Conservation (phyloP, 2,888 invertebrate species). For the Acheta domesticus region DNA sequence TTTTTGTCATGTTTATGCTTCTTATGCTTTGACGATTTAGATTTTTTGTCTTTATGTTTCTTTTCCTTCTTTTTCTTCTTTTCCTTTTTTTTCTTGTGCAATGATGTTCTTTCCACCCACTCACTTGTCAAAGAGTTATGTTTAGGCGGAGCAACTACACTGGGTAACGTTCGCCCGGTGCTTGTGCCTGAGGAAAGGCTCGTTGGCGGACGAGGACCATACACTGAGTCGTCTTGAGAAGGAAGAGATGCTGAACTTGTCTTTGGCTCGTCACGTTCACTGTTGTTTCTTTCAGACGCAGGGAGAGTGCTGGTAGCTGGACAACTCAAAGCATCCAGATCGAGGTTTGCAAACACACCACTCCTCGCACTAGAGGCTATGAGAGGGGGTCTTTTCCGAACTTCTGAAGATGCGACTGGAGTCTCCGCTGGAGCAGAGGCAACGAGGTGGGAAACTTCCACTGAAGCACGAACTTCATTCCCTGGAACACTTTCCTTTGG, state of each 20-base stretch:
- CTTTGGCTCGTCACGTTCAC: background rate
- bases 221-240: slow-evolving; percentile 22
- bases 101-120: slow-evolving; percentile 31
- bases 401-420: background rate
- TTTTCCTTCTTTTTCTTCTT: slow-evolving; percentile 32
- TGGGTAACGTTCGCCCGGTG: background rate
- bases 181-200: background rate
- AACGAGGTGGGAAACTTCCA: background rate
- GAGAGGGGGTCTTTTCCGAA: background rate
- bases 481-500: background rate
- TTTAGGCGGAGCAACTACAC: background rate
- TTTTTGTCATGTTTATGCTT: slow-evolving; percentile 33
- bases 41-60: slow-evolving; percentile 2
- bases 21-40: slow-evolving; percentile 33
- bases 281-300: background rate
- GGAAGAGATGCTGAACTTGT: background rate
- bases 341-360: slow-evolving; percentile 66
- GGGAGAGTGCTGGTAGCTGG: background rate
- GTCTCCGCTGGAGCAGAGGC: background rate
- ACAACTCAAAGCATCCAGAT: slow-evolving; percentile 52
- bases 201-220: slow-evolving; percentile 29
- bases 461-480: background rate
- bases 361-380: background rate
- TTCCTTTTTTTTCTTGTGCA: slow-evolving; percentile 29
- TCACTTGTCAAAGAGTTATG: background rate